Percentiles rank a stretch among this genome's conserved stretches.
These are phyloP conservation scores for Catostylus mosaicus DNA, from an alignment of 30 jellyfish, hydroid and myxozoan species.

Conservation along the genomic window DNA sequence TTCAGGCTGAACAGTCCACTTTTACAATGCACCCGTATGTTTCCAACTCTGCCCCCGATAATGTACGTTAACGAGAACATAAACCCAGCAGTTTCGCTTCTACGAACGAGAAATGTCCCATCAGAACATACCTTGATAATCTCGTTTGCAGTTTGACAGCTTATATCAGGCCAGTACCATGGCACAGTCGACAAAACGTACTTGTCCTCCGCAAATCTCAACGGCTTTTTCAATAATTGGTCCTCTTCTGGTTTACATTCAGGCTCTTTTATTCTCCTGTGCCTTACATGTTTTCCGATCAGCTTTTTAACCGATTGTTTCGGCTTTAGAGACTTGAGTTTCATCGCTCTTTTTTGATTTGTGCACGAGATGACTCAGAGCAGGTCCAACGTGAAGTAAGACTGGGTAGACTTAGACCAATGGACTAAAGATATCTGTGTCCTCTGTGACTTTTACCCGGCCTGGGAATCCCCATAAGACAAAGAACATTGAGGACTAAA, in stretches of 20 bases:
- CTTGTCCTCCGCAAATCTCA: conserved; percentile 56
- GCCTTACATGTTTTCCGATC: not conserved
- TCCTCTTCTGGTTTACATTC: not conserved
- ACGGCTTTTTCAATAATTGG: not conserved
- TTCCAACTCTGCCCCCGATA: conserved; percentile 61
- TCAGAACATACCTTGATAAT: conserved; percentile 5
- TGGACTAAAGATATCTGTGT: too few relatives aligned
- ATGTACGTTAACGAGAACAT: conserved; percentile 64
- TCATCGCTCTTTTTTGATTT: too few relatives aligned
- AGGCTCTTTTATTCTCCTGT: not conserved
- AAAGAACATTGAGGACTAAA: too few relatives aligned
- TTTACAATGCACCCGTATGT: conserved; percentile 63
- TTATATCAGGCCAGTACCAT: conserved; percentile 74
- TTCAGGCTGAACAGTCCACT: conserved; percentile 58
- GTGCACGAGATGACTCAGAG: not conserved
- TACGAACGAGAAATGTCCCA: conserved; percentile 80
- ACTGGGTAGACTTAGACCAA: not conserved
- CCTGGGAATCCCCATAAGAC: conserved; percentile 3
- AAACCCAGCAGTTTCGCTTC: conserved; percentile 67
- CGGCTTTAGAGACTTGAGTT: not conserved
- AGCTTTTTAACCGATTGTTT: not conserved
- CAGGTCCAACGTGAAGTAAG: not conserved
- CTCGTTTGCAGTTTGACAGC: conserved; percentile 43
- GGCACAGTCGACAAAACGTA: conserved; percentile 55
- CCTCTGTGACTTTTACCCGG: not conserved